Base-by-base conservation (phyloP, 2,113 vertebrate genomes). In the Urocitellus parryii region DNA sequence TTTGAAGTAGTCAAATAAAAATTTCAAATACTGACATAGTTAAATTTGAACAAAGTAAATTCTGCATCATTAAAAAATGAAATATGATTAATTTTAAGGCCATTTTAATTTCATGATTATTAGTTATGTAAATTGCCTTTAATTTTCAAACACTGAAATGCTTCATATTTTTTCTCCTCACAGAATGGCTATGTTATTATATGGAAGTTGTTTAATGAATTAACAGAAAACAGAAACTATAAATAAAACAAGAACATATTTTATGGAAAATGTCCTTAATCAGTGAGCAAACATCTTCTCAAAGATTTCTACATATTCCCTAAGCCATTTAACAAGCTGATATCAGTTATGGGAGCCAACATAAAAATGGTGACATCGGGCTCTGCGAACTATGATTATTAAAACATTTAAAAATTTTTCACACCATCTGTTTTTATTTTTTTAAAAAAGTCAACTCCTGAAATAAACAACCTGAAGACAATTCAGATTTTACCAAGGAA, bases 401-500 rank as follows among this genome's bases (percentile, higher is more conserved):
- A 92, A 88, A 83, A 68, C 51, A 82, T 63, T 79, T 70, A 74
- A 85, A 45, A 77, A 90, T 91, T 72, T 90, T 70, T 74, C 27
- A 51, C 79, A 27, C n/a, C 58, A 74, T 73, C 53, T 85, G 86
- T 93, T 93, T 90, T 76, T n/a, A 78, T 90, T 51, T 79, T 42
- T 42, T 78, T 70, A 89, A 96, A 84, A 74, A 73, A 42, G 37
- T 80, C n/a, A 88, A 42, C 84, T 90, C 53, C 81, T 73, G 53
- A 96, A 94, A 90, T 92, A 94, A 97, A 90, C 51, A 95, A 67
- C 51, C 39, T 95, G 72, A 84, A 25, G n/a, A 94, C 22, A 88
- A 83, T 82, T 94, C 42, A 76, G 22, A 61, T 76, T 95, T 82
- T 93, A 37, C 82, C 5, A 65, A 79, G 56, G 53, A 94, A 94